Conservation (phyloP, 53 echinoderm and acorn worm species). For the Paracentrotus lividus region DNA sequence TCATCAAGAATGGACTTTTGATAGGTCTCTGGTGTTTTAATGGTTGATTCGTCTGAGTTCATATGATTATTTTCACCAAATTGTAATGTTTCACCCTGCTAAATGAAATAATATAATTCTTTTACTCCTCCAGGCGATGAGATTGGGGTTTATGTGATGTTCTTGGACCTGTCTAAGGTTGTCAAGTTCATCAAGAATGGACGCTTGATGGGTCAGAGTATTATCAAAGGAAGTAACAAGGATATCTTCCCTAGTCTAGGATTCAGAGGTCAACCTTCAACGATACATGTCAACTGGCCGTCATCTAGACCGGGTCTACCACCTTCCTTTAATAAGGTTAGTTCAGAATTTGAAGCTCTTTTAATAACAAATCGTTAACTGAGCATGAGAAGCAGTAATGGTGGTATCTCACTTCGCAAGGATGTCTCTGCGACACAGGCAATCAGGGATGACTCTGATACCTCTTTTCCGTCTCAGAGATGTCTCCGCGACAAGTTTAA, state of each 20-base stretch:
- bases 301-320: slow-evolving; percentile 69
- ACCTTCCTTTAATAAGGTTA: slow-evolving; percentile 79
- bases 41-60: too few species aligned
- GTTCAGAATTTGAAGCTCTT: too few species aligned
- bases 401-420: too few species aligned
- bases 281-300: slow-evolving; percentile 85
- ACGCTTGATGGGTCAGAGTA: slow-evolving; percentile 81
- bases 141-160: slow-evolving; percentile 85
- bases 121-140: slow-evolving; percentile 78
- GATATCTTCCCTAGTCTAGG: slow-evolving; percentile 93
- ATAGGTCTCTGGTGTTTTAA: too few species aligned
- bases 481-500: too few species aligned
- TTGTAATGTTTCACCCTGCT: too few species aligned
- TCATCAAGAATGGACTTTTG: slow-evolving; percentile 92
- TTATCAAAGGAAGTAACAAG: slow-evolving; percentile 77
- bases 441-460: too few species aligned
- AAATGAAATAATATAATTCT: neutral
- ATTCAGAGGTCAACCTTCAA: slow-evolving; percentile 77
- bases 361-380: too few species aligned
- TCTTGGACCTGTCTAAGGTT: slow-evolving; percentile 80
- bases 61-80: too few species aligned
- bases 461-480: too few species aligned
- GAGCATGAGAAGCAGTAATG: too few species aligned
- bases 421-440: too few species aligned
- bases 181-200: slow-evolving; percentile 96